Base-by-base conservation (phyloP, 1,140 invertebrate genomes). In the Onthophagus taurus region DNA sequence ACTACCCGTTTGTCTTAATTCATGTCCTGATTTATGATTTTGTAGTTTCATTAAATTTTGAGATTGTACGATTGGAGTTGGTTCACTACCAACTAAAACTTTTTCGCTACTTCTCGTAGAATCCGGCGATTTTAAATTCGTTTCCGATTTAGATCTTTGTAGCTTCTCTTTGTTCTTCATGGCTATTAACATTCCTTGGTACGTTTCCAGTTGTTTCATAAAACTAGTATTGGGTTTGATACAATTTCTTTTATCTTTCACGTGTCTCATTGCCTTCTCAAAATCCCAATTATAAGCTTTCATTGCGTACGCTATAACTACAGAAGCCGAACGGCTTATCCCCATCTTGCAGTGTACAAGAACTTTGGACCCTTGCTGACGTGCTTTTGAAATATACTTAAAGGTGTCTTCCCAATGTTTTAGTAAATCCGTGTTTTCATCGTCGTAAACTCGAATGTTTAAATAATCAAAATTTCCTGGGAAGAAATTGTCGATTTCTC, bases 401-500 rank as follows among this genome's bases (percentile, higher is more conserved):
- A 85, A 96, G 14, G 95, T 97, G 60, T 92, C 82, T 60, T 98
- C 92, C 91, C 94, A 98, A 62, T 97, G 85, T 64, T 90, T 91
- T 3, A 98, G 69, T 42, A 99, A 72, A 67, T 97, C 89, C 29
- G 93, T 95, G 64, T 90, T 89, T 64, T 97, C 93, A 60, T 92
- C 89, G 61, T 99, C 96, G 61, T 91, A 95, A 5, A 98, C 93
- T 49, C 93, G 82, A 43, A 98, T 83, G 66, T 98, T 99, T 53
- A 89, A 73, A 61, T 99, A 99, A 61, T 92, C 81, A 66, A 97
- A 97, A 68, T 86, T 89, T 14, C 89, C 91, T 14, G 94, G 94
- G 64, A 97, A 99, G 68, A 98, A 99, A 69, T 98, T 99, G 68
- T 98, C 95, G 50, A 98, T 97, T 71, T 99, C 96, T 58, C 89